phyloP scores from a whole-genome alignment of 2,113 vertebrate species.

The Progne subis region DNA sequence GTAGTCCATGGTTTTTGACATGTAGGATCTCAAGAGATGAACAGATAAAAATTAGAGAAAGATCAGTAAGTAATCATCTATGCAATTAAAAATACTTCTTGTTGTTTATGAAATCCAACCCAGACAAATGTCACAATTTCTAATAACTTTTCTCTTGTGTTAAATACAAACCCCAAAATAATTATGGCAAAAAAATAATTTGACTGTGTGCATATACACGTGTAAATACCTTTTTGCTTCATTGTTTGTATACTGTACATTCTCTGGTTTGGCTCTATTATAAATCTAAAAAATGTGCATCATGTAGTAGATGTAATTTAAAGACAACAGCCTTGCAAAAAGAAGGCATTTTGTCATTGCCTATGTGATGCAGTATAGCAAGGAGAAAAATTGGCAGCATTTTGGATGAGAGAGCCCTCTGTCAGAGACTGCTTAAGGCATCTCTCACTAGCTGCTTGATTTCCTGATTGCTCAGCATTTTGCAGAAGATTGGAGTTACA shows the following conservation, averaged over 20 bases:
- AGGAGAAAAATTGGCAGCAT: not conserved
- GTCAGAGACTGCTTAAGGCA: not conserved
- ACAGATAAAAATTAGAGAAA: not conserved
- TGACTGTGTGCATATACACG: not conserved
- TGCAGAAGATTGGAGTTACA: constrained; percentile 10
- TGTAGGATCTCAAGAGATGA: not conserved
- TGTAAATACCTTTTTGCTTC: not conserved
- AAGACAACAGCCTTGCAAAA: not conserved
- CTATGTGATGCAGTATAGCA: not conserved
- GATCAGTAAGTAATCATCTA: not conserved
- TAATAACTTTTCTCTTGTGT: not conserved
- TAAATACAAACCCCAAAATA: not conserved
- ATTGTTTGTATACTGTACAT: not conserved
- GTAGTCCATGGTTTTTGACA: not conserved
- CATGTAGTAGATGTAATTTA: not conserved
- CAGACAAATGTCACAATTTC: not conserved
- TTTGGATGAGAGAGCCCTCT: not conserved
- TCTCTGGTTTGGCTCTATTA: not conserved
- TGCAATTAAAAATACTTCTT: not conserved
- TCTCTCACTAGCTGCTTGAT: constrained; percentile 18
- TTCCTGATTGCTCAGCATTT: constrained; percentile 51
- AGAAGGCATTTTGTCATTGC: not conserved
- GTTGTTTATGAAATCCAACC: not conserved
- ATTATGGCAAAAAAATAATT: not conserved
- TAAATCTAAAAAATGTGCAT: not conserved